Percentiles rank a stretch among this genome's conserved stretches.
These are phyloP conservation scores for Gallinago stenura DNA, from an alignment of 2,797 vertebrate species.

Conservation along the genomic window DNA sequence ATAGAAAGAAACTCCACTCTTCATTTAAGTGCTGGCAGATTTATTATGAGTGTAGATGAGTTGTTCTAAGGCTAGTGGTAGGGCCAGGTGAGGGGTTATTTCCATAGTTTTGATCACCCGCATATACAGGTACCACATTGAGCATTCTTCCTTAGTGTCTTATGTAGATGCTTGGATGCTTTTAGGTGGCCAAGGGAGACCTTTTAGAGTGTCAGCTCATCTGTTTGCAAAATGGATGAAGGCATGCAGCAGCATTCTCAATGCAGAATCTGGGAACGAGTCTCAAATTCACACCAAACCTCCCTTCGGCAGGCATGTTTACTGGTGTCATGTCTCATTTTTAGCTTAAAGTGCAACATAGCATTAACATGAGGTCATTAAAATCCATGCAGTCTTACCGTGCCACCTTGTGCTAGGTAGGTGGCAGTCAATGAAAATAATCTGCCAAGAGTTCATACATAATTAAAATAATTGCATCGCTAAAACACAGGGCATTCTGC, in stretches of 20 bases:
- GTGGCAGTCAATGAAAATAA: conserved; percentile 16
- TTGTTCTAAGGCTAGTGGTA: background rate
- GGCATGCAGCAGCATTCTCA: background rate
- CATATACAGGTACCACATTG: background rate
- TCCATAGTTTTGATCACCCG: background rate
- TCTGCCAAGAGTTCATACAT: background rate
- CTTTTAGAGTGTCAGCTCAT: background rate
- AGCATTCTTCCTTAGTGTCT: background rate
- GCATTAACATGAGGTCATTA: background rate
- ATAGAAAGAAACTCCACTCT: background rate
- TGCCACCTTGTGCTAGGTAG: background rate
- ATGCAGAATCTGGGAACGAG: fast-evolving
- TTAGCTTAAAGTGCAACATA: background rate
- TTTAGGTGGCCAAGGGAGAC: background rate
- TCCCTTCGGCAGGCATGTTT: background rate
- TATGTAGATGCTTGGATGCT: background rate
- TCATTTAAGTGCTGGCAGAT: background rate
- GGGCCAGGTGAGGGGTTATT: background rate
- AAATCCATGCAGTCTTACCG: background rate
- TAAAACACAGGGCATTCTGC: background rate
- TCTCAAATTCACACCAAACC: background rate
- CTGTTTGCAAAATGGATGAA: background rate
- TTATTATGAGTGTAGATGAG: background rate
- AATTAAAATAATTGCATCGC: background rate
- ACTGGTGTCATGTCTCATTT: background rate